Evolutionary conservation across 2,113 vertebrate species (phyloP).

Genomic region (Gulo gulo): DNA sequence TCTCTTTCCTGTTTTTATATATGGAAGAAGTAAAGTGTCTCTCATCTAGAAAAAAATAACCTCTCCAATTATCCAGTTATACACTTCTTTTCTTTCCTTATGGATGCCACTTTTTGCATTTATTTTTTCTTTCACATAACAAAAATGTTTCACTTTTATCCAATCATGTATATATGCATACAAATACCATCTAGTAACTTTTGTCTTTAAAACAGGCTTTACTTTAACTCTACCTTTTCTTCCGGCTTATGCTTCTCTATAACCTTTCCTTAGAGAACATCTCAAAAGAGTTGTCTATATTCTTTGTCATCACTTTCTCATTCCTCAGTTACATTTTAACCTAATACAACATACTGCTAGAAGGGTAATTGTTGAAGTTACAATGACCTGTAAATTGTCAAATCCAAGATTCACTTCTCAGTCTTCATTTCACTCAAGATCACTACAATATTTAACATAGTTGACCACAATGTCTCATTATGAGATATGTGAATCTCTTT

Average conservation of each 20-base stretch:
- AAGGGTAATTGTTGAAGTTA: neutral
- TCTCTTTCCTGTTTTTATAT: neutral
- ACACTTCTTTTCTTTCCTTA: neutral
- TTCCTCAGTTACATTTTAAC: neutral
- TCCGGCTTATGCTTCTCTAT: neutral
- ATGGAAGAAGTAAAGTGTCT: neutral
- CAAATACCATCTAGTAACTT: neutral
- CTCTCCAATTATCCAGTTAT: neutral
- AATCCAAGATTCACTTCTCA: neutral
- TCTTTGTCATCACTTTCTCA: neutral
- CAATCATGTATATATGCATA: neutral
- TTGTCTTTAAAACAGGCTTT: neutral
- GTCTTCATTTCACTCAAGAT: neutral
- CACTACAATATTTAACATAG: neutral
- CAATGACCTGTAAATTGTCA: neutral
- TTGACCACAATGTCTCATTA: neutral
- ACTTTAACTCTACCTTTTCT: neutral
- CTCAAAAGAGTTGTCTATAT: neutral
- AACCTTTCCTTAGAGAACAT: neutral
- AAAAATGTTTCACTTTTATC: neutral
- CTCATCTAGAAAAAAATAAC: neutral
- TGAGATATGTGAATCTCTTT: neutral
- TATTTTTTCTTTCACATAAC: neutral
- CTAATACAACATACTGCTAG: neutral
- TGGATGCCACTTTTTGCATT: neutral